These are phyloP conservation scores for Eidolon dupreanum DNA, from an alignment of 2,797 vertebrate genomes.

Conservation along the genomic window DNA sequence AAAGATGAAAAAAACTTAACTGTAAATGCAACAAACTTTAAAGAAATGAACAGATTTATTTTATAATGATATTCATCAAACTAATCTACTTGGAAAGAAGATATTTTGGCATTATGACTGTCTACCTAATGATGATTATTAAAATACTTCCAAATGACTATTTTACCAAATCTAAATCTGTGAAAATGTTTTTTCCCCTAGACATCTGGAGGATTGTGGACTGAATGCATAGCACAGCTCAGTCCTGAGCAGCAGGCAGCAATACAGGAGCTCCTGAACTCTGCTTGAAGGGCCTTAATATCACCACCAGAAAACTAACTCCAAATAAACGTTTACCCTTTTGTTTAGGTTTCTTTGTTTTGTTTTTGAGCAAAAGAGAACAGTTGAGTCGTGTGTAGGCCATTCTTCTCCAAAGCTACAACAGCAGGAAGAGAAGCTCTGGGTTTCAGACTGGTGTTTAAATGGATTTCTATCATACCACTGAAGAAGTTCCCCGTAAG, in stretches of 20 bases:
- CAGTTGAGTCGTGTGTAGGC: slow-evolving; percentile 89
- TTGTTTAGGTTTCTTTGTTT: slow-evolving; percentile 91
- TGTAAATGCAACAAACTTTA: background rate
- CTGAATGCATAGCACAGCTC: slow-evolving; percentile 95
- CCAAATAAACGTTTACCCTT: slow-evolving; percentile 90
- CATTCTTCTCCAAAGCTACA: slow-evolving; percentile 82
- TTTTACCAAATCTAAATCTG: background rate
- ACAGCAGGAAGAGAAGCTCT: slow-evolving; percentile 81
- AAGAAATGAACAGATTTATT: slow-evolving; percentile 10
- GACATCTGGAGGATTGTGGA: slow-evolving; percentile 96
- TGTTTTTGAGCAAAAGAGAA: slow-evolving; percentile 88
- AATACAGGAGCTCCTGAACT: slow-evolving; percentile 96
- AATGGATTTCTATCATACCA: slow-evolving; percentile 78
- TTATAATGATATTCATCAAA: background rate
- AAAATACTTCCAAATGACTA: background rate
- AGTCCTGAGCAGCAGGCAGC: slow-evolving; percentile 97
- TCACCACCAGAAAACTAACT: slow-evolving; percentile 87
- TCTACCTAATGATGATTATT: background rate
- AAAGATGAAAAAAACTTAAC: background rate
- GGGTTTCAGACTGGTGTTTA: slow-evolving; percentile 78
- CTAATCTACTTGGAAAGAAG: background rate
- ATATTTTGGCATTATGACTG: background rate
- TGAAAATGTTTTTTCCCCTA: slow-evolving; percentile 76
- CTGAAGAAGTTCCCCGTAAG: slow-evolving; percentile 81
- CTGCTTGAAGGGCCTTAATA: slow-evolving; percentile 91